Conservation (phyloP, 30 jellyfish, hydroid and myxozoan genomes). For the Euphysa ruthae region DNA sequence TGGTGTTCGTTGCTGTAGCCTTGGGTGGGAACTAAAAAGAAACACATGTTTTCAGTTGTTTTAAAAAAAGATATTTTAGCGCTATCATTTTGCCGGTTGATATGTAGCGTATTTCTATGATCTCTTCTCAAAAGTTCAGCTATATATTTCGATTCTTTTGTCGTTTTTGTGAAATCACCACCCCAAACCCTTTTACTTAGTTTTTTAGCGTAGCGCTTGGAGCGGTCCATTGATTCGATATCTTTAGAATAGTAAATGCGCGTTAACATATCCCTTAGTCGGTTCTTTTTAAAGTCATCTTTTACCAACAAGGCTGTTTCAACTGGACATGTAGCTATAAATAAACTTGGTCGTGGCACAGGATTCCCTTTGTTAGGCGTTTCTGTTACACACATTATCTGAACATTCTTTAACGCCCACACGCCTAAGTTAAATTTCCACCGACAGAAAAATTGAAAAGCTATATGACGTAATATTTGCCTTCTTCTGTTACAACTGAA, state of each 20-base stretch:
- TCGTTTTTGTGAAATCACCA: not conserved
- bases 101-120: not conserved
- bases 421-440: not conserved
- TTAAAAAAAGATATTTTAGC: not conserved
- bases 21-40: not conserved
- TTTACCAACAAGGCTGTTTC: not conserved
- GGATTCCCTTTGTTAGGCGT: not conserved
- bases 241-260: not conserved
- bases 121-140: not conserved
- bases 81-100: not conserved
- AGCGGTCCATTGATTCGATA: not conserved
- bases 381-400: not conserved
- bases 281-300: not conserved
- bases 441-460: slow-evolving; percentile 1
- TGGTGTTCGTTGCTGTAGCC: not conserved
- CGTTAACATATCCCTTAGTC: not conserved
- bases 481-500: not conserved
- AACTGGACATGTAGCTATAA: not conserved
- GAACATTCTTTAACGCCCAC: not conserved
- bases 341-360: not conserved
- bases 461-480: slow-evolving; percentile 1
- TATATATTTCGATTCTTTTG: not conserved
- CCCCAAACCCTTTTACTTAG: not conserved
- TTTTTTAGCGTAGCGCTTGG: not conserved
- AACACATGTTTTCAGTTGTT: not conserved